Evolutionary conservation across 2,113 vertebrate species (phyloP).

Genomic region (Oncorhynchus clarkii): DNA sequence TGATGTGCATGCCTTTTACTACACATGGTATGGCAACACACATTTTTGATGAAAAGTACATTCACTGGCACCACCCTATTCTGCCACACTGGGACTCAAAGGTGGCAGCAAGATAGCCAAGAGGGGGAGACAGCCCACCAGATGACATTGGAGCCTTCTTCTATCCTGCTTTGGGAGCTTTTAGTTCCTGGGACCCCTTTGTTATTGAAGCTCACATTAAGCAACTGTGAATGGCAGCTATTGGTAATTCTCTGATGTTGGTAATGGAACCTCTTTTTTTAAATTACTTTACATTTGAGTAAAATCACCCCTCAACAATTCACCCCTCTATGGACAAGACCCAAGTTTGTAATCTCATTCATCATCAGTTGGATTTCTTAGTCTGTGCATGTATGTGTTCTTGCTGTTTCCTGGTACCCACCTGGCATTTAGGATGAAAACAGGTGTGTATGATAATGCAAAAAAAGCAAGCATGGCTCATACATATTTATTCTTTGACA

Average conservation of each 20-base stretch:
- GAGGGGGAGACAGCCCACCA: conserved; percentile 86
- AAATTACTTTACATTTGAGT: no score
- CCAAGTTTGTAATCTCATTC: not conserved
- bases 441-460: conserved; percentile 72
- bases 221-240: conserved; percentile 86
- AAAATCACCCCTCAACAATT: no score
- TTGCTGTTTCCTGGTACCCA: conserved; percentile 95
- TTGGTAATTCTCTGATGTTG: conserved; percentile 75
- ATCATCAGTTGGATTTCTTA: not conserved
- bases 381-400: conserved; percentile 72
- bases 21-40: conserved; percentile 92
- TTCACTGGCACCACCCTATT: conserved; percentile 93
- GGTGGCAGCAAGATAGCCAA: conserved; percentile 85
- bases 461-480: not conserved
- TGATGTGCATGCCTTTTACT: conserved; percentile 89
- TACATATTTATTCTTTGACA: not conserved
- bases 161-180: conserved; percentile 90
- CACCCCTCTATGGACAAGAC: not conserved
- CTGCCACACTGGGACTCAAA: conserved; percentile 92
- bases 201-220: conserved; percentile 92
- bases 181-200: conserved; percentile 90
- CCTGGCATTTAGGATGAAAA: conserved; percentile 85
- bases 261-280: not conserved
- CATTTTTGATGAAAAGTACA: conserved; percentile 90
- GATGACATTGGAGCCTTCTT: conserved; percentile 93